A percentile compares a stretch with the other conserved stretches of the same genome.
Evolutionary conservation across 2,113 vertebrate genomes (phyloP).

Genomic region (Centrocercus urophasianus): DNA sequence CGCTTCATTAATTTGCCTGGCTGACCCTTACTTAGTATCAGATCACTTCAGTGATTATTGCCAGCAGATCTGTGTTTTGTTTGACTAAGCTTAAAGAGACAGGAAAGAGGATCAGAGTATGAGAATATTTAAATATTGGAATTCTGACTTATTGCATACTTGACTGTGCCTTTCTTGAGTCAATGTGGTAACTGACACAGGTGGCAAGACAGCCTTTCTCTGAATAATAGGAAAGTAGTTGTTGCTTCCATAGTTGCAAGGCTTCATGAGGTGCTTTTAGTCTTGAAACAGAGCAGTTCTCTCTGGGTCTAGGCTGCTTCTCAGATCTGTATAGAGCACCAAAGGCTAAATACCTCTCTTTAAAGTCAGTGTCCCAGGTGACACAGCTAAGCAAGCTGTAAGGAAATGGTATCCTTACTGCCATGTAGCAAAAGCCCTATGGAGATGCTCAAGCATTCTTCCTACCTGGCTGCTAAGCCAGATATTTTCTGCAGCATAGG

Average conservation of each 20-base stretch:
- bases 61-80: background rate
- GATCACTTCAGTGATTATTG: slow-evolving; percentile 7
- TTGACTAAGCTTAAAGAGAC: background rate
- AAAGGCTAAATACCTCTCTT: background rate
- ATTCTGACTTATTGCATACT: background rate
- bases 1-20: slow-evolving; percentile 24
- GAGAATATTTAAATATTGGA: background rate
- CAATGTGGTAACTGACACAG: background rate
- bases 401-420: background rate
- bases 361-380: background rate
- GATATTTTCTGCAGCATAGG: background rate
- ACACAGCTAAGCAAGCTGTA: background rate
- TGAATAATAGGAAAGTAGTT: background rate
- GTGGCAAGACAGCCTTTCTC: background rate
- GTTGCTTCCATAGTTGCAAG: background rate
- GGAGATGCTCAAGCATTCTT: background rate
- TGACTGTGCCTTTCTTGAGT: background rate
- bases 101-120: slow-evolving; percentile 1
- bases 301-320: background rate
- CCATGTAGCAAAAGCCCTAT: background rate
- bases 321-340: background rate
- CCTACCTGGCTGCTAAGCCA: background rate
- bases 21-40: slow-evolving; percentile 19
- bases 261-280: background rate
- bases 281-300: background rate